phyloP scores from a whole-genome alignment of 2,113 vertebrate species.

The Corapipo altera region DNA sequence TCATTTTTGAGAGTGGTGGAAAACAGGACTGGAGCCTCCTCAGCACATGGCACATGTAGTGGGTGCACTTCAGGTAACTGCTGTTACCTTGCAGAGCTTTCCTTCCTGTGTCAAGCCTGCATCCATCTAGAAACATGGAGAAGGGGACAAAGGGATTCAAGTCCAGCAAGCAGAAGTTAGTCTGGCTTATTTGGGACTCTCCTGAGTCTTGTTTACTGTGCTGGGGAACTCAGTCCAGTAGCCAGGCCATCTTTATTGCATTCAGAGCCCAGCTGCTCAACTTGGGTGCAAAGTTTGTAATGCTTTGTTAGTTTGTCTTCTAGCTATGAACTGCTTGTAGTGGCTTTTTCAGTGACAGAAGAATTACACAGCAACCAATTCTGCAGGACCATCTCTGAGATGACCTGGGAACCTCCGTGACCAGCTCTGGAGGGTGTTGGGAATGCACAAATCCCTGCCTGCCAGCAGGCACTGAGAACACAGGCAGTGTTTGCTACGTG shows the following conservation, averaged over 20 bases:
- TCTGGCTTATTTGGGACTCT: background rate
- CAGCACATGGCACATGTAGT: no score
- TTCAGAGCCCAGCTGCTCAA: background rate
- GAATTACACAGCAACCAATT: background rate
- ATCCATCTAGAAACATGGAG: accelerated
- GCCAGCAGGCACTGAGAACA: background rate
- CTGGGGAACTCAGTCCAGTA: background rate
- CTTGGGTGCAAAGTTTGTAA: background rate
- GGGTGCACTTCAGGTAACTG: background rate
- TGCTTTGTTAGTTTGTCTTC: accelerated
- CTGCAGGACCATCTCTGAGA: background rate
- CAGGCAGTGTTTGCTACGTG: background rate
- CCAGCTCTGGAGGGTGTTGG: background rate
- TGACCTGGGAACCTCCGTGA: background rate
- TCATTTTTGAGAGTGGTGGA: background rate
- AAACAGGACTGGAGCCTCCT: background rate
- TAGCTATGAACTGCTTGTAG: background rate
- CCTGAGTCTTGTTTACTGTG: no score
- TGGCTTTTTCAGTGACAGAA: background rate
- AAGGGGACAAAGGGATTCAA: background rate
- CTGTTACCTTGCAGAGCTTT: background rate
- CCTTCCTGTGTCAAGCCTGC: background rate
- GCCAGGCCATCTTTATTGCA: background rate
- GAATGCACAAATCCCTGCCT: background rate
- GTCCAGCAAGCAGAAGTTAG: background rate